phyloP scores from a whole-genome alignment of 2,797 vertebrate genomes.

The Furcifer pardalis region DNA sequence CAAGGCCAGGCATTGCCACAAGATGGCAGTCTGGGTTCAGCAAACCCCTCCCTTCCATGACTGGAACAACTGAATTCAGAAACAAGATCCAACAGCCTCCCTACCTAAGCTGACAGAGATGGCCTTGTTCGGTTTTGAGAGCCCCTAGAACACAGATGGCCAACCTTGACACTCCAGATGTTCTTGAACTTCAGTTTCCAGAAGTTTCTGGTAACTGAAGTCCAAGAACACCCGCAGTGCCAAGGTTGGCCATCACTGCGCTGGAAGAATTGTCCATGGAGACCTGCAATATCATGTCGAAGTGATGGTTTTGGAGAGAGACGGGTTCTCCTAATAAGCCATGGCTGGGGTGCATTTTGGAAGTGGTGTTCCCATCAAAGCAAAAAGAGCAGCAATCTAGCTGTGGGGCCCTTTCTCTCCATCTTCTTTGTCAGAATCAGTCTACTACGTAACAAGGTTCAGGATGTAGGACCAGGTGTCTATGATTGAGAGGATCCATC shows the following conservation, averaged over 20 bases:
- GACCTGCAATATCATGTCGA: neutral
- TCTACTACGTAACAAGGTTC: too few species aligned
- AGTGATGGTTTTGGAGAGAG: neutral
- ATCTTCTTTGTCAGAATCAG: neutral
- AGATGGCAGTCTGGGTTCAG: constrained; percentile 66
- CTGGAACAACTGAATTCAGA: neutral
- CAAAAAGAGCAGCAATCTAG: neutral
- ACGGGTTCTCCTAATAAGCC: neutral
- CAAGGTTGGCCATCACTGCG: too few species aligned
- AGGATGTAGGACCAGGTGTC: neutral
- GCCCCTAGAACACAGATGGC: too few species aligned
- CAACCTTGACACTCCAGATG: too few species aligned
- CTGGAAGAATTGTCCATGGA: too few species aligned
- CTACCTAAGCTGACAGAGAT: neutral
- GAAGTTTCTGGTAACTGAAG: too few species aligned
- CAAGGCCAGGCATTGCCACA: constrained; percentile 3
- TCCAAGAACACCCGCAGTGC: too few species aligned
- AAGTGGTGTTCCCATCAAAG: neutral
- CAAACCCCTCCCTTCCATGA: neutral
- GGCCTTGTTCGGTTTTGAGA: neutral
- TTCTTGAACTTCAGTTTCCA: too few species aligned
- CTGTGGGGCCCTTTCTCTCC: neutral
- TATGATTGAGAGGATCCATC: neutral
- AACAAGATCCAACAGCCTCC: neutral
- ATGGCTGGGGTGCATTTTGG: too few species aligned